A percentile compares a stretch with the other conserved stretches of the same genome.
Conservation (phyloP, 1,140 invertebrate genomes). For the Argopecten irradians region DNA sequence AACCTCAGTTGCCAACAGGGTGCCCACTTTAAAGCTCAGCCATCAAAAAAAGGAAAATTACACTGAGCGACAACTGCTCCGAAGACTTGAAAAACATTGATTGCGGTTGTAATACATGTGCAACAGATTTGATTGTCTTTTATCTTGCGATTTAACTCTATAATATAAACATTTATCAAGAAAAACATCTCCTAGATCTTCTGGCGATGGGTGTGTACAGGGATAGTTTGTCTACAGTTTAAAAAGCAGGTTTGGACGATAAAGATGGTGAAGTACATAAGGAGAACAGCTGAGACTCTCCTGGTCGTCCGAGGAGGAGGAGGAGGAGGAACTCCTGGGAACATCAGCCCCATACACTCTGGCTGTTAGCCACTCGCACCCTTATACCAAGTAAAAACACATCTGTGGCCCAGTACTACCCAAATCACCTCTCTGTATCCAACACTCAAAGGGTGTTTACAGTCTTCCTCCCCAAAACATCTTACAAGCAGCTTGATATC, state of each 20-base stretch:
- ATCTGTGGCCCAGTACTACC: conserved; percentile 3
- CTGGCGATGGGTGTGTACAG: not conserved
- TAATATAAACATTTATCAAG: conserved; percentile 23
- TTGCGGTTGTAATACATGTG: conserved; percentile 21
- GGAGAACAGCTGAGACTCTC: not conserved
- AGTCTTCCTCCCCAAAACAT: conserved; percentile 16
- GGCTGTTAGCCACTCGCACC: conserved; percentile 1
- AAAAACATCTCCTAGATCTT: conserved; percentile 22
- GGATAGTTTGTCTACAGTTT: not conserved
- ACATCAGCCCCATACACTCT: not conserved
- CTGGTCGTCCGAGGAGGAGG: not conserved
- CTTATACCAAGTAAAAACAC: conserved; percentile 7
- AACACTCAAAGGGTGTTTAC: conserved; percentile 3
- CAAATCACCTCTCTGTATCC: not conserved
- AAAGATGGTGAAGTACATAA: not conserved
- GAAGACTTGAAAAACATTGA: conserved; percentile 22
- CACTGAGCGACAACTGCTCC: not conserved
- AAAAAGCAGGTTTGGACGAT: conserved; percentile 1
- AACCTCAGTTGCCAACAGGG: conserved; percentile 13
- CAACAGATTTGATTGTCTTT: conserved; percentile 12
- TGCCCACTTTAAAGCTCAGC: conserved; percentile 2
- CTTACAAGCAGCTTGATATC: not conserved
- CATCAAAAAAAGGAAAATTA: not conserved
- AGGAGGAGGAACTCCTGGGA: too few species aligned
- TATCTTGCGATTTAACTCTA: conserved; percentile 1